These are phyloP conservation scores for Allygus modestus DNA, from an alignment of 2,888 invertebrate species.

Conservation along the genomic window DNA sequence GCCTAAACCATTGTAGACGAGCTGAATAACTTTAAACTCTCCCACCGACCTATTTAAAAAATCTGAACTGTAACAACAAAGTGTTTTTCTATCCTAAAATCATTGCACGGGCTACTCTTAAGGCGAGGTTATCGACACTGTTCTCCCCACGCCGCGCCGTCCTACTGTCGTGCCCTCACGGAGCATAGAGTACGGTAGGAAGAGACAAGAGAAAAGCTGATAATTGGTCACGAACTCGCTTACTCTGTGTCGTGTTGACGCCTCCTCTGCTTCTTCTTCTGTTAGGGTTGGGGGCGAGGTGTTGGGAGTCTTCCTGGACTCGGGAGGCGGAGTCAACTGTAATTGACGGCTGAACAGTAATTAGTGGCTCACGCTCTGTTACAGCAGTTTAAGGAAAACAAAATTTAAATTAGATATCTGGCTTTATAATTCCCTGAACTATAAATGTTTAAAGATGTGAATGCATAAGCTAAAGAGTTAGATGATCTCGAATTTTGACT, in stretches of 20 bases:
- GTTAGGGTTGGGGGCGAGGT: conserved; percentile 12
- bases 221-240: conserved; percentile 57
- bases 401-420: no score
- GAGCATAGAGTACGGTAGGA: conserved; percentile 32
- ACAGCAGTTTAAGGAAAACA: no score
- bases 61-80: no score
- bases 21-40: no score
- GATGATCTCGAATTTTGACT: no score
- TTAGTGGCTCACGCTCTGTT: no score
- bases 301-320: background rate
- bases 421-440: no score
- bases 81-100: background rate
- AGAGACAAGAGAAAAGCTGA: conserved; percentile 33
- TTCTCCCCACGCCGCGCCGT: background rate
- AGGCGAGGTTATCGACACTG: conserved; percentile 19
- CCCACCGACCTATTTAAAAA: no score
- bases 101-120: background rate
- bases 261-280: conserved; percentile 24
- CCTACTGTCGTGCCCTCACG: background rate
- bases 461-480: no score
- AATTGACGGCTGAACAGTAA: background rate
- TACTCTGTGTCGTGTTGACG: conserved; percentile 35
- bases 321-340: background rate
- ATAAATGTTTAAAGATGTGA: no score
- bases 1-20: no score